These are phyloP conservation scores for Nephrotoma appendiculata DNA, from an alignment of 2,888 invertebrate genomes.

Conservation along the genomic window DNA sequence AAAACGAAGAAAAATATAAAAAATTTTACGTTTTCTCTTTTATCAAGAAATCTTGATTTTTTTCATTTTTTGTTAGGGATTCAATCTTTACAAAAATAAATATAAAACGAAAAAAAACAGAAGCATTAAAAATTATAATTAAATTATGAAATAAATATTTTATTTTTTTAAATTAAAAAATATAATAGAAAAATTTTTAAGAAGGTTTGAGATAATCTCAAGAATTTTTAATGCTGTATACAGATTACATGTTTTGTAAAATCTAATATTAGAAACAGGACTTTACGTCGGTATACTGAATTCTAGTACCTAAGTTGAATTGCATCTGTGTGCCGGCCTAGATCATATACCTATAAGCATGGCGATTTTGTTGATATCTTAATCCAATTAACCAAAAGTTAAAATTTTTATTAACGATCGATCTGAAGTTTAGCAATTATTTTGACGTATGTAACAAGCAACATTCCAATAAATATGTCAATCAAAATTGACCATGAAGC, in stretches of 20 bases:
- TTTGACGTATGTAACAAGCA: background rate
- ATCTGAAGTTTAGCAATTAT: background rate
- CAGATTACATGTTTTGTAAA: background rate
- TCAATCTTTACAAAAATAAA: background rate
- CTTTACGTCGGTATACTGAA: background rate
- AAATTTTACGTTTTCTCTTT: background rate
- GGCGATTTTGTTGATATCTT: too few relatives aligned
- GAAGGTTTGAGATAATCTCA: background rate
- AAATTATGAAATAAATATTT: background rate
- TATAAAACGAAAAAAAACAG: background rate
- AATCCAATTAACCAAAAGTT: background rate
- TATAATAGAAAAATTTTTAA: background rate
- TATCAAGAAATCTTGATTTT: background rate
- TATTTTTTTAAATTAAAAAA: background rate
- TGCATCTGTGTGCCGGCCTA: too few relatives aligned
- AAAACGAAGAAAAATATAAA: background rate
- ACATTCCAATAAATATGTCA: background rate
- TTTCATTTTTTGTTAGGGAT: background rate
- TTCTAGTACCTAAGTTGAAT: background rate
- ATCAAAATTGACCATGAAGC: background rate
- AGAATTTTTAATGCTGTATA: background rate
- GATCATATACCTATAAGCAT: too few relatives aligned
- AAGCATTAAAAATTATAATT: background rate
- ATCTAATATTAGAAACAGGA: background rate
- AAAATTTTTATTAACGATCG: background rate